Base-by-base conservation (phyloP, 2,113 vertebrate species). In the Cepphus grylle region DNA sequence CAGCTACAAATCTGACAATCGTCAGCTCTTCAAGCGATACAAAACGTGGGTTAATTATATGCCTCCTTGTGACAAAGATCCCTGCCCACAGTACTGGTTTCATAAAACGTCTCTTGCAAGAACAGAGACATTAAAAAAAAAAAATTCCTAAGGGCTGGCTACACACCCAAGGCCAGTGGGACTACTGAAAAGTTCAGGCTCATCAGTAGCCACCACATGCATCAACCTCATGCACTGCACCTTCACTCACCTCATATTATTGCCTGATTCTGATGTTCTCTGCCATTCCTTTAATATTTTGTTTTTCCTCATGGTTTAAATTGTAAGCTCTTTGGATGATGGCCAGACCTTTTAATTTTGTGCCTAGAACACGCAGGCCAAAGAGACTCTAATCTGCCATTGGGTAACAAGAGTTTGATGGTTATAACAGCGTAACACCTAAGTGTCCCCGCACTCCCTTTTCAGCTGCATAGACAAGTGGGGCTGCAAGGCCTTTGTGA, bases 41-140 rank as follows among this genome's bases (percentile, higher is more conserved):
- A 47, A 86, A 91, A 45, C 8, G 2, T 1, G 3, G 26, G 43
- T 69, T 90, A 87, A 90, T 87, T 78, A 92, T n/a, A 70, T 10
- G 71, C 18, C 32, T 88, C 52, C 21, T 70, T 79, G 63, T 73
- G 15, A 63, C 40, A 77, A 83, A 95, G 80, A 50, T 86, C 81
- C 26, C 76, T 81, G 38, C 84, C 81, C 53, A 86, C 26, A 2
- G 59, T 20, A 36, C 32, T 83, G 58, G 12, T 86, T 94, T 86
- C 87, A 65, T 42, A 69, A 89, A 62, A 81, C 67, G 9, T 6
- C 38, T 72, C 53, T 94, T 83, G 67, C 63, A 89, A 89, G n/a
- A 86, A 36, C 32, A 79, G 38, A 50, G 43, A 72, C 58, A 55
- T 43, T 42, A 12, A 7, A 8, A 61, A 52, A 36, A 38, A 30